Conservation (phyloP, 1,140 invertebrate species). For the Eufriesea mexicana region DNA sequence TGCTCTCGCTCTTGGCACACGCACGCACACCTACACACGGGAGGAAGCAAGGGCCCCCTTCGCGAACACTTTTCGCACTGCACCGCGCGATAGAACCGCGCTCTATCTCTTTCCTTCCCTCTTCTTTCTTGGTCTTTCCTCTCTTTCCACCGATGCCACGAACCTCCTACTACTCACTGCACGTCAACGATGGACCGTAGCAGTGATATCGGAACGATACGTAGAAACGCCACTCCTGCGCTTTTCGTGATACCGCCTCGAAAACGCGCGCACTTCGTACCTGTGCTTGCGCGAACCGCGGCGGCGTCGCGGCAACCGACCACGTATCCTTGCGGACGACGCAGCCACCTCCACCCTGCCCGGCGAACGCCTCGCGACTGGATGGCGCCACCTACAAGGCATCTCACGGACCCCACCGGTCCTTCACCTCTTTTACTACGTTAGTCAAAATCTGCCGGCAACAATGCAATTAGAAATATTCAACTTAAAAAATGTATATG, state of each 20-base stretch:
- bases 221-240: constrained; percentile 53
- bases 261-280: constrained; percentile 48
- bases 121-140: not conserved
- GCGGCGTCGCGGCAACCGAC: constrained; percentile 50
- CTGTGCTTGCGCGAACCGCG: constrained; percentile 56
- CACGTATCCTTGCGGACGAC: constrained; percentile 49
- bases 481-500: no score
- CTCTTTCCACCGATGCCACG: constrained; percentile 19
- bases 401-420: constrained; percentile 34
- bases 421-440: constrained; percentile 53
- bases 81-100: constrained; percentile 46
- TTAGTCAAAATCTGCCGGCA: constrained; percentile 33
- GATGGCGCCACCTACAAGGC: constrained; percentile 71
- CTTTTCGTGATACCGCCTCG: constrained; percentile 42
- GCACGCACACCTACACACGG: constrained; percentile 26
- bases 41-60: constrained; percentile 42
- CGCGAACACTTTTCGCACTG: constrained; percentile 55
- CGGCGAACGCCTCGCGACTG: constrained; percentile 60
- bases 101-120: constrained; percentile 29
- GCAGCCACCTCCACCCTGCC: constrained; percentile 50
- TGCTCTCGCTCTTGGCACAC: constrained; percentile 32
- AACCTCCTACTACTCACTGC: not conserved
- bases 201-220: constrained; percentile 38
- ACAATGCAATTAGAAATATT: constrained; percentile 5
- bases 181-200: constrained; percentile 7